Conservation (phyloP, 37 sponge, comb jelly and placozoan genomes). For the Hormiphora californensis region DNA sequence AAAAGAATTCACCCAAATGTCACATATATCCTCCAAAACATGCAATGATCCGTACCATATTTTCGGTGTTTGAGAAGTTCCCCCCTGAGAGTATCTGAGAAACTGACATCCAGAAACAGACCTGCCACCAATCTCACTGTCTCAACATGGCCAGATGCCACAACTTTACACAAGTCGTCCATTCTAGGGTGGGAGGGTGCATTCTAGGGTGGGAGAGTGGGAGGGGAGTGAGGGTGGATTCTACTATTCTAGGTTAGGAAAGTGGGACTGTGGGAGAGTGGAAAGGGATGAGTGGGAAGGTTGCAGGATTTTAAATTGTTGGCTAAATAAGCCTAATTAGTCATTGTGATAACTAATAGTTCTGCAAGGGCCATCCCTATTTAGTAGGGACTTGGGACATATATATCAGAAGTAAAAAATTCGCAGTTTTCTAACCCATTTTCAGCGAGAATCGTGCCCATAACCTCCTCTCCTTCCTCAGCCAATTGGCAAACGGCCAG, state of each 20-base stretch:
- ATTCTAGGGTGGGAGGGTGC: neutral
- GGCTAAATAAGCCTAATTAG: no score
- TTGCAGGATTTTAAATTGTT: no score
- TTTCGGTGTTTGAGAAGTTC: neutral
- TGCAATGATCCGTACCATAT: neutral
- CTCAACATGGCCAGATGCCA: neutral
- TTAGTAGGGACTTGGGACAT: no score
- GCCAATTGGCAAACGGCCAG: slow-evolving; percentile 19
- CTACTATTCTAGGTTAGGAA: no score
- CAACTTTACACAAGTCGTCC: slow-evolving; percentile 38
- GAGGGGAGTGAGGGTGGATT: no score
- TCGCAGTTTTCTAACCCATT: neutral
- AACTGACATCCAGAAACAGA: slow-evolving; percentile 26
- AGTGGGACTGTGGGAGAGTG: no score
- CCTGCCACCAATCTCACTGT: slow-evolving; percentile 18
- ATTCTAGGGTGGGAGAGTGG: neutral
- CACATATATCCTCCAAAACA: neutral
- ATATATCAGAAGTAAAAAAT: neutral
- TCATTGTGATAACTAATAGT: no score
- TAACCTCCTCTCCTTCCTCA: slow-evolving; percentile 14
- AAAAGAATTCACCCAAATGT: neutral
- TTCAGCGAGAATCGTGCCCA: neutral
- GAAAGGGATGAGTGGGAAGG: no score
- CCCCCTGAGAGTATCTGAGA: neutral
- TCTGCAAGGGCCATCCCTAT: no score